These are phyloP conservation scores for Ypsolopha scabrella DNA, from an alignment of 2,888 invertebrate species.

Conservation along the genomic window DNA sequence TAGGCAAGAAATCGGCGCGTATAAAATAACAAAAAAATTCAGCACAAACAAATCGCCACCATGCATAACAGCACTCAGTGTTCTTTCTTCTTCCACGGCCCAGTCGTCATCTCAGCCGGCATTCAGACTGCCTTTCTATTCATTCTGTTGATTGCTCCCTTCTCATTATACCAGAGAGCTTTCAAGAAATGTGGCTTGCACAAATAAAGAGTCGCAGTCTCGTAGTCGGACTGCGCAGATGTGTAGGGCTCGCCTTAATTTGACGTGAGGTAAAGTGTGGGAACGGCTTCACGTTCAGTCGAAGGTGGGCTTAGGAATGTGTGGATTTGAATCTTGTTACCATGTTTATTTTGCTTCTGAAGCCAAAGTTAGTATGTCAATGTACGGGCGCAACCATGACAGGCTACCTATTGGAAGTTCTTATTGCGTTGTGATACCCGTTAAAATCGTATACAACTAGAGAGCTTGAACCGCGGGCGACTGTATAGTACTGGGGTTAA, in stretches of 20 bases:
- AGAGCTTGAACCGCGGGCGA: no score
- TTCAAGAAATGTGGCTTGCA: slow-evolving; percentile 5
- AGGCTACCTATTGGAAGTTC: no score
- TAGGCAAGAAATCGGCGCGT: no score
- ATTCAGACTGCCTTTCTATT: slow-evolving; percentile 24
- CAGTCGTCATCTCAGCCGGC: slow-evolving; percentile 15
- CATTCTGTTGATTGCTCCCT: slow-evolving; percentile 59
- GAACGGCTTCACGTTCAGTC: neutral
- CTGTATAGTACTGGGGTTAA: no score
- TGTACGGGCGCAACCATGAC: neutral
- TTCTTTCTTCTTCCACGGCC: slow-evolving; percentile 3
- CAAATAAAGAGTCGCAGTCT: slow-evolving; percentile 1
- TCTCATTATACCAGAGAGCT: slow-evolving; percentile 10
- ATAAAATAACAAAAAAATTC: no score
- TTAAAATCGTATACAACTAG: no score
- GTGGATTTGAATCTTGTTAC: no score
- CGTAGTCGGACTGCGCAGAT: neutral
- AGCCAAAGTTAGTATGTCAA: neutral
- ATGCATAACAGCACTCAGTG: neutral
- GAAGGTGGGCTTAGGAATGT: no score
- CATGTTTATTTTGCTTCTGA: no score
- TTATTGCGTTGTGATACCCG: no score
- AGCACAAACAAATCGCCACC: neutral
- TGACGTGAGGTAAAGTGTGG: neutral
- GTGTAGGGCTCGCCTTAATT: neutral